These are phyloP conservation scores for Ceratoteleas bidentatus DNA, from an alignment of 1,140 invertebrate species.

Conservation along the genomic window DNA sequence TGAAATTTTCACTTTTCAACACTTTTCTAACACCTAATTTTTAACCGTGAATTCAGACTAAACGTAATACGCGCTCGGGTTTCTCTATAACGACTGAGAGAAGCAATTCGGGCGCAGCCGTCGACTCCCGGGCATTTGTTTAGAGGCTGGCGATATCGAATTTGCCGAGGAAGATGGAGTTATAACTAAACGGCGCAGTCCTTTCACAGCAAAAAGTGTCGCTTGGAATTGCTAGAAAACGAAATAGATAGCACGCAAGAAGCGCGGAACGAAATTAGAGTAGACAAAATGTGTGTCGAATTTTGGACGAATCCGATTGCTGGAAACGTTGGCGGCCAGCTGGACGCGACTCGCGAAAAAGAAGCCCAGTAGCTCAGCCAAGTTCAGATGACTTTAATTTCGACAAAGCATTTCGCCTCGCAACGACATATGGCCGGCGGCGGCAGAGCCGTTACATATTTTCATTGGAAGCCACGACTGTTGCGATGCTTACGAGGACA, in stretches of 20 bases:
- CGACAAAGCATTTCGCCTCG: constrained; percentile 72
- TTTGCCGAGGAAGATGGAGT: constrained; percentile 69
- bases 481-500: constrained; percentile 77
- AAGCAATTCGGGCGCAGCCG: constrained; percentile 70
- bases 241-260: no score
- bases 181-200: constrained; percentile 28
- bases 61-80: constrained; percentile 53
- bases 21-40: no score
- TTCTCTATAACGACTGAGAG: constrained; percentile 69
- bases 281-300: constrained; percentile 17
- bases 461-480: constrained; percentile 79
- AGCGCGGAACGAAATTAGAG: neutral
- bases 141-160: constrained; percentile 67
- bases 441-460: constrained; percentile 79
- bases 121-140: constrained; percentile 69
- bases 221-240: neutral
- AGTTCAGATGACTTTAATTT: constrained; percentile 82
- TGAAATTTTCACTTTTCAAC: no score
- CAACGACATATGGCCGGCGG: constrained; percentile 79
- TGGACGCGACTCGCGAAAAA: constrained; percentile 67
- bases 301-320: constrained; percentile 23
- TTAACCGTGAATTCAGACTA: no score
- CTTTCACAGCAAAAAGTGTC: no score
- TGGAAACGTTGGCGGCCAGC: constrained; percentile 39
- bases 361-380: constrained; percentile 74